Conservation (phyloP, 2,888 invertebrate genomes). For the Polietes domitor region DNA sequence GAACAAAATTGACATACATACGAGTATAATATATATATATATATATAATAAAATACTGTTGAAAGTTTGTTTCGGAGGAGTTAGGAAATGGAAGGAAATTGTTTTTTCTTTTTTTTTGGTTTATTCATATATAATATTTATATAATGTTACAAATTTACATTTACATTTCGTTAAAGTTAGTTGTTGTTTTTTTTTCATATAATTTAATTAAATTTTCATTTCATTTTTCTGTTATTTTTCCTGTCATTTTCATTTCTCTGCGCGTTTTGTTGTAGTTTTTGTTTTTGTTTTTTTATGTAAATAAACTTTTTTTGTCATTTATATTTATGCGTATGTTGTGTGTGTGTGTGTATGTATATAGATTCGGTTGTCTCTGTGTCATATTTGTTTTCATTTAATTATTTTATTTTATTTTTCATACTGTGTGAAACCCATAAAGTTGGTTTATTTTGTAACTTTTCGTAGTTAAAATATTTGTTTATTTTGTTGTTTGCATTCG, state of each 20-base stretch:
- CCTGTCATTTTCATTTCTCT: conserved; percentile 33
- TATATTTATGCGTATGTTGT: conserved; percentile 8
- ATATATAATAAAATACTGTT: conserved; percentile 34
- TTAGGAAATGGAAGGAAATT: conserved; percentile 25
- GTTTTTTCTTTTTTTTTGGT: conserved; percentile 36
- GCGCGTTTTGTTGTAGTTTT: conserved; percentile 31
- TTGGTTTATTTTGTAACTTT: conserved; percentile 60
- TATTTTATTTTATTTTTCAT: conserved; percentile 33
- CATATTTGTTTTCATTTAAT: conserved; percentile 37
- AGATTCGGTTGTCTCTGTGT: conserved; percentile 23
- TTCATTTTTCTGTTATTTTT: conserved; percentile 31
- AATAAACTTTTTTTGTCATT: conserved; percentile 17
- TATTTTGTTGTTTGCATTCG: conserved; percentile 6
- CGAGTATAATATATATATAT: not conserved
- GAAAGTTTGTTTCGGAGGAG: conserved; percentile 22
- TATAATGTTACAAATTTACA: conserved; percentile 64
- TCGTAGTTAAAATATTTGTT: conserved; percentile 22
- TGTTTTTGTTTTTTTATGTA: conserved; percentile 25
- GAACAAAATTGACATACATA: conserved; percentile 71
- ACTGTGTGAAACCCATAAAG: conserved; percentile 64
- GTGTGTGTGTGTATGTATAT: not conserved
- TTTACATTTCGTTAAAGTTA: conserved; percentile 22
- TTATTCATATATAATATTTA: conserved; percentile 32
- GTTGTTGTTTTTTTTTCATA: not conserved
- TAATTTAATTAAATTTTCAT: conserved; percentile 24